These are phyloP conservation scores for Mobula hypostoma DNA, from an alignment of 2,113 vertebrate species.

Conservation along the genomic window DNA sequence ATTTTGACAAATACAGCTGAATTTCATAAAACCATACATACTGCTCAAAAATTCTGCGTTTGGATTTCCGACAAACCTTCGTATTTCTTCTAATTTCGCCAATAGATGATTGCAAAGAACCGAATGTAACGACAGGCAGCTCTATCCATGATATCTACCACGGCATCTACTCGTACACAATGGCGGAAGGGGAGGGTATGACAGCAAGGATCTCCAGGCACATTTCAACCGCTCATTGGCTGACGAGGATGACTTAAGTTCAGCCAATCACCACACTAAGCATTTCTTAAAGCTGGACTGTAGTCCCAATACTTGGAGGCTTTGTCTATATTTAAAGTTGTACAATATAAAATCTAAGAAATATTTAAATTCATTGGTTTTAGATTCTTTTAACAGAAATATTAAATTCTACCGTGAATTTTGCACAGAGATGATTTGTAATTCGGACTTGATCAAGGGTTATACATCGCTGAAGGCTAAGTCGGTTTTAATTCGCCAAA, in stretches of 20 bases:
- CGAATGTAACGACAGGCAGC: not conserved
- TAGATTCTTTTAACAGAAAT: not conserved
- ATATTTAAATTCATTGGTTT: not conserved
- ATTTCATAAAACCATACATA: not conserved
- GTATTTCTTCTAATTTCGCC: not conserved
- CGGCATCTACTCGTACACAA: not conserved
- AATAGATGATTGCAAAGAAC: not conserved
- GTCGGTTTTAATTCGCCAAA: not conserved
- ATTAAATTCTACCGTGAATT: not conserved
- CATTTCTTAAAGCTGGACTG: conserved; percentile 32
- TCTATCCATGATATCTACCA: not conserved
- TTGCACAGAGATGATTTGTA: not conserved
- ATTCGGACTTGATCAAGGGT: not conserved
- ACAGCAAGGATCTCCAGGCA: conserved; percentile 53
- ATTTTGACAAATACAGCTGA: not conserved
- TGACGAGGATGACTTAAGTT: conserved; percentile 42
- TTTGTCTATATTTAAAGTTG: not conserved
- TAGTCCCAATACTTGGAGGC: not conserved
- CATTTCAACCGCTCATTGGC: conserved; percentile 50
- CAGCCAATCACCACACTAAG: not conserved
- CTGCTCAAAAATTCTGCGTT: not conserved
- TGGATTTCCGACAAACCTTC: not conserved
- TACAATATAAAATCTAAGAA: not conserved
- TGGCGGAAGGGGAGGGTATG: conserved; percentile 40
- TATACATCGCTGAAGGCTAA: not conserved